Evolutionary conservation across 1,140 invertebrate genomes (phyloP).

Genomic region (Drosophila nikananu): DNA sequence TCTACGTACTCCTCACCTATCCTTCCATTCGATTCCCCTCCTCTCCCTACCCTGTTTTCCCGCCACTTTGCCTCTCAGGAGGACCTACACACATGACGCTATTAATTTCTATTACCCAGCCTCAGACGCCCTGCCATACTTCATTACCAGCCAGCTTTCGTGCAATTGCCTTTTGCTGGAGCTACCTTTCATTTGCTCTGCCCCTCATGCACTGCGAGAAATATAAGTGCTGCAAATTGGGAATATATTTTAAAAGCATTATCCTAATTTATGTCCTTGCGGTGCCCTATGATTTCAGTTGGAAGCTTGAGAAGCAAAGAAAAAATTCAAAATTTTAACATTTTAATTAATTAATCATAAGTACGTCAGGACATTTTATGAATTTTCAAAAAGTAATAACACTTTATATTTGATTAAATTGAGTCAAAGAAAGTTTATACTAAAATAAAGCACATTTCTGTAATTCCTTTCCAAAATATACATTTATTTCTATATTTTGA

Average conservation of each 20-base stretch:
- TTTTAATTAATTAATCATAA: no score
- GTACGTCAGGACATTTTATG: no score
- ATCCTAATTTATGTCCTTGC: neutral
- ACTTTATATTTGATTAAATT: no score
- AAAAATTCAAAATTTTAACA: neutral
- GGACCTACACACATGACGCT: conserved; percentile 49
- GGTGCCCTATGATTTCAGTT: neutral
- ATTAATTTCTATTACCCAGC: conserved; percentile 76
- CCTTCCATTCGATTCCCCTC: neutral
- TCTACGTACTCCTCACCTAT: neutral
- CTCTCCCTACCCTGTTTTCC: neutral
- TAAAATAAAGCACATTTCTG: no score
- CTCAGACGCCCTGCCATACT: conserved; percentile 65
- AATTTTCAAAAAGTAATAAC: no score
- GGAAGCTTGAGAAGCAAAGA: neutral
- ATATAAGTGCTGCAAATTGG: neutral
- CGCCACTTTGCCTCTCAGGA: neutral
- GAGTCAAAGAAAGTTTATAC: no score
- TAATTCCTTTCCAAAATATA: no score
- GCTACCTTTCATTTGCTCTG: conserved; percentile 49
- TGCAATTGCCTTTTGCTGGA: conserved; percentile 59
- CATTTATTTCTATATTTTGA: no score
- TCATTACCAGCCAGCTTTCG: conserved; percentile 66
- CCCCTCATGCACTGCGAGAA: conserved; percentile 4
- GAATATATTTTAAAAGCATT: neutral